phyloP scores from a whole-genome alignment of 2,113 vertebrate species.

The Aleadryas rufinucha region DNA sequence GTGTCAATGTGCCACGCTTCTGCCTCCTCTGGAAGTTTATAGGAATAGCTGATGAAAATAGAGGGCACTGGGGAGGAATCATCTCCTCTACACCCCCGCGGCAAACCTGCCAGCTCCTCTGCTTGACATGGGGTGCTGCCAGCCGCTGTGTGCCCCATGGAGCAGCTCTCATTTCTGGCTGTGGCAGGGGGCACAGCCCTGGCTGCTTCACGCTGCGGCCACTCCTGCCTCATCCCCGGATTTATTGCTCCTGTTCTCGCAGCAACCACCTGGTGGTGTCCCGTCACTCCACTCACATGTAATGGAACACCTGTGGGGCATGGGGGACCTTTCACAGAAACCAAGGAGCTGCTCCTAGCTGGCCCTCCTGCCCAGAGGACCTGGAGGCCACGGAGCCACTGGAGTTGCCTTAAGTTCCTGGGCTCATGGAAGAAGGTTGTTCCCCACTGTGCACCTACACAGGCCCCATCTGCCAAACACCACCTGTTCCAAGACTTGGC shows the following conservation, averaged over 20 bases:
- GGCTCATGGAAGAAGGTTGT: too few relatives aligned
- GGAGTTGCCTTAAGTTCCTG: neutral
- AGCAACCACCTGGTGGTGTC: neutral
- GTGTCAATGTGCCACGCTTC: accelerated
- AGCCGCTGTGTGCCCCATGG: accelerated
- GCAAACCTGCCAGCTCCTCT: neutral
- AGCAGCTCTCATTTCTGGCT: neutral
- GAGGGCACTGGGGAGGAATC: accelerated
- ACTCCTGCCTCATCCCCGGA: neutral
- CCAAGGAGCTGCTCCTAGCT: neutral
- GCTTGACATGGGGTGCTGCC: neutral
- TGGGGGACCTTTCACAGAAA: neutral
- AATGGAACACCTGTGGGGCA: neutral
- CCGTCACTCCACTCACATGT: accelerated
- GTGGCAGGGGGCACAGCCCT: neutral
- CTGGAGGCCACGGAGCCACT: accelerated
- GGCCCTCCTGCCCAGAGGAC: neutral
- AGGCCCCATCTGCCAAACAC: neutral
- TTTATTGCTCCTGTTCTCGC: neutral
- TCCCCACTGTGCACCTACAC: neutral
- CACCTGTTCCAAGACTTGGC: too few relatives aligned
- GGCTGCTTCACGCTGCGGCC: accelerated
- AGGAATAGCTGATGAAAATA: neutral
- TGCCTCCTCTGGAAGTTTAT: neutral
- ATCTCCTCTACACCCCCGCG: accelerated